Conservation (phyloP, 2,888 invertebrate species). For the Peribatodes rhomboidaria region DNA sequence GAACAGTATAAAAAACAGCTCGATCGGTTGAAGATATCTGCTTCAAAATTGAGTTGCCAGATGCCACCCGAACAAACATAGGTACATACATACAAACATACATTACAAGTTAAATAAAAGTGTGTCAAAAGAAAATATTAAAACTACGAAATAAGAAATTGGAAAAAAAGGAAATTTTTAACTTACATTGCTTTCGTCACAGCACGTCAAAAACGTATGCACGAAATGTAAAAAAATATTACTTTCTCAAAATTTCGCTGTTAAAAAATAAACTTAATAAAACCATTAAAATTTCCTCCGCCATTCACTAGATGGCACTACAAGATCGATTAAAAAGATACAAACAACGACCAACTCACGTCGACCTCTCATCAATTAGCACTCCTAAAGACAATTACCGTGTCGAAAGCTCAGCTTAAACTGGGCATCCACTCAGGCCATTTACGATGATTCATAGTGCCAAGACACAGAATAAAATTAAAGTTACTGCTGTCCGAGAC, state of each 20-base stretch:
- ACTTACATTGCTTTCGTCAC: background rate
- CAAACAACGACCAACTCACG: background rate
- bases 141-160: too few relatives aligned
- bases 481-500: background rate
- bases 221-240: background rate
- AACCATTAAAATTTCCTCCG: constrained; percentile 10
- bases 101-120: too few relatives aligned
- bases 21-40: too few relatives aligned
- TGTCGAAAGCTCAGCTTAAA: constrained; percentile 41
- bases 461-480: constrained; percentile 5
- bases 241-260: background rate
- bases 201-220: background rate
- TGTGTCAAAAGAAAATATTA: too few relatives aligned
- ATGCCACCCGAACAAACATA: too few relatives aligned
- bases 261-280: background rate
- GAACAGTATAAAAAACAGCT: too few relatives aligned
- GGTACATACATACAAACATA: too few relatives aligned
- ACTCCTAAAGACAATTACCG: constrained; percentile 10
- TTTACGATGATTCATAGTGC: constrained; percentile 56
- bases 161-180: background rate
- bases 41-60: too few relatives aligned
- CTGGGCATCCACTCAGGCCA: constrained; percentile 44
- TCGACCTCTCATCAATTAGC: constrained; percentile 32
- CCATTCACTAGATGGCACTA: constrained; percentile 43
- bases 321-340: constrained; percentile 25